A percentile compares a stretch with the other conserved stretches of the same genome.
Conservation (phyloP, 2,888 invertebrate species). For the Acrobeloides nanus region DNA sequence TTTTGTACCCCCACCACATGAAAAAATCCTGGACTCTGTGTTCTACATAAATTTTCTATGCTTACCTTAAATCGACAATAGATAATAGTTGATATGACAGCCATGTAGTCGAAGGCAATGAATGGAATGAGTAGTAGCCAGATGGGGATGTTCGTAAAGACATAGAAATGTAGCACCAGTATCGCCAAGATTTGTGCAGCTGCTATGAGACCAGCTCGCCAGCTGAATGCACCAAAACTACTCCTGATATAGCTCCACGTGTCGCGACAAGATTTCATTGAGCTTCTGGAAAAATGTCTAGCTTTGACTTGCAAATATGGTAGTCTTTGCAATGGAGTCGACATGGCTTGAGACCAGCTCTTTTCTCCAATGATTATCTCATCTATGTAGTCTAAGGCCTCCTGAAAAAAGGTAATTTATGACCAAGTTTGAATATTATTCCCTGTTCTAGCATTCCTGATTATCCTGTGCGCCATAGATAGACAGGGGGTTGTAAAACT, state of each 20-base stretch:
- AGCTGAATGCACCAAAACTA: neutral
- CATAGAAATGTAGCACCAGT: constrained; percentile 19
- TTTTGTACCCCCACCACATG: too few relatives aligned
- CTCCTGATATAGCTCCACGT: neutral
- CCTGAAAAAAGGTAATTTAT: constrained; percentile 20
- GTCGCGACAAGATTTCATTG: neutral
- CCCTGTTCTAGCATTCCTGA: too few relatives aligned
- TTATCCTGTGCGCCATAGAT: too few relatives aligned
- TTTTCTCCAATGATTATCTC: constrained; percentile 47
- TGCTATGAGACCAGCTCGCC: neutral
- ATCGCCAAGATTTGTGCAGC: constrained; percentile 10
- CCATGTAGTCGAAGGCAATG: constrained; percentile 38
- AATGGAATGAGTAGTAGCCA: constrained; percentile 39
- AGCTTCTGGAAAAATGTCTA: constrained; percentile 6
- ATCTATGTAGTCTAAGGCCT: constrained; percentile 49
- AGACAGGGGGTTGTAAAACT: too few relatives aligned
- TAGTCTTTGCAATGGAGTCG: constrained; percentile 36
- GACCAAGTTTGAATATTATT: neutral
- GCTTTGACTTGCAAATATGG: constrained; percentile 43
- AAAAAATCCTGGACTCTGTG: too few relatives aligned
- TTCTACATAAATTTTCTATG: neutral
- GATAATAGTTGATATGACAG: constrained; percentile 25
- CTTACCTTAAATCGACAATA: constrained; percentile 25
- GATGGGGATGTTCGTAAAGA: constrained; percentile 37
- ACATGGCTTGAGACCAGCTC: constrained; percentile 32